These are phyloP conservation scores for Amblyornis subalaris DNA, from an alignment of 2,113 vertebrate genomes.

Conservation along the genomic window DNA sequence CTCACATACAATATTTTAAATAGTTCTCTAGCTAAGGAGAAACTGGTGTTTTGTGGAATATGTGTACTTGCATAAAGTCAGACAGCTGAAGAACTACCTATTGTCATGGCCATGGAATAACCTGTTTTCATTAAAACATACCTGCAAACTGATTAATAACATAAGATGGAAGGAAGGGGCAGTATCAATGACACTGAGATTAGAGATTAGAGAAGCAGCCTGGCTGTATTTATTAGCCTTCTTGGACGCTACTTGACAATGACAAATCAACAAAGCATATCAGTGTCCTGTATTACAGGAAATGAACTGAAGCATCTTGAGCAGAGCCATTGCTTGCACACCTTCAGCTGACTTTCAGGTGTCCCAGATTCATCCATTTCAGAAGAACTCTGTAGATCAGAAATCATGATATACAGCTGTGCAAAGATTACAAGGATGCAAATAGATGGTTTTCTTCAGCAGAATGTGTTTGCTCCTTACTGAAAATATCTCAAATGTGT, in stretches of 20 bases:
- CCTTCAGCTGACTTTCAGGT: conserved; percentile 30
- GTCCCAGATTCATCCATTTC: conserved; percentile 24
- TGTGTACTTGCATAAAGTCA: not conserved
- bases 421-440: conserved; percentile 14
- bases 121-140: not conserved
- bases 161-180: not conserved
- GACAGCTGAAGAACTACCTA: not conserved
- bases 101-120: not conserved
- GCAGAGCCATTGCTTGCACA: not conserved
- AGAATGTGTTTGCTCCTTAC: conserved; percentile 19
- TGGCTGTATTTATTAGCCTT: not conserved
- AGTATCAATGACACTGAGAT: not conserved
- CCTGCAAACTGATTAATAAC: not conserved
- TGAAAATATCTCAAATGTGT: conserved; percentile 55
- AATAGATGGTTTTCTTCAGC: conserved; percentile 28
- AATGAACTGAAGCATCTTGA: not conserved
- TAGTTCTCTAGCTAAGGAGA: not conserved
- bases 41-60: not conserved
- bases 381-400: conserved; percentile 16
- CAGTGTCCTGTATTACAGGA: conserved; percentile 11
- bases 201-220: not conserved
- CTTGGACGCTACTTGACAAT: not conserved
- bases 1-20: not conserved
- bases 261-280: not conserved
- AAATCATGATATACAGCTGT: conserved; percentile 27